Base-by-base conservation (phyloP, 2,888 invertebrate species). In the Archips xylosteana region DNA sequence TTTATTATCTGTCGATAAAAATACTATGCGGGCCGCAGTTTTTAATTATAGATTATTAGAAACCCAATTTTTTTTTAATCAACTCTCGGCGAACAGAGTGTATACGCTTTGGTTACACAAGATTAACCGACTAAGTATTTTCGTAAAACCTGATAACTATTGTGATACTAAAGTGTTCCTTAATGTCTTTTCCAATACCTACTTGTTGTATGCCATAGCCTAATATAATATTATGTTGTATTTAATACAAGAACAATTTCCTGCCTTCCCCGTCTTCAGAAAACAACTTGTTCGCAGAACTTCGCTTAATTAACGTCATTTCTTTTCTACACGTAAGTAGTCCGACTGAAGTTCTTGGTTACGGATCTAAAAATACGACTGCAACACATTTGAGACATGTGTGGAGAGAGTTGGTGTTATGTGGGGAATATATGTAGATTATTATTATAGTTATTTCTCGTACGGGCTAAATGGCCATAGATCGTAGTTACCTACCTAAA, bases 261-360 rank as follows among this genome's bases (percentile, higher is more conserved):
- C 32, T 42, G 63, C 36, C 63, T 47, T 63, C 36, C 47, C 39
- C 45, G 64, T 51, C 64, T 74, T 23, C 49, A 69, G 51, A 60
- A 65, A 62, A 67, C 59, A 71, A 74, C 34, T 70, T 65, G 32
- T 60, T 39, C 60, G 13, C 51, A 51, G 64, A 74, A 74, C 64
- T 74, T 65, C 45, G 61, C 79, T 78, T 86, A 84, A 88, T 86
- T 85, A 86, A 62, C 65, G 70, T 70, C 69, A 65, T 70, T 74
- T 70, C 78, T 81, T 83, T 80, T 76, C 78, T 77, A 76, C 76
- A 75, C 76, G 72, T 70, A 82, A 82, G 83, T 81, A 77, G 77
- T 74, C 75, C 80, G 80, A 82, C 81, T 81, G 76, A 75, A 75
- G 76, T 72, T 77, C 76, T 76, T 72, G 64, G 75, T 65, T 76